Evolutionary conservation across 2,888 invertebrate genomes (phyloP).

Genomic region (Sicus ferrugineus): DNA sequence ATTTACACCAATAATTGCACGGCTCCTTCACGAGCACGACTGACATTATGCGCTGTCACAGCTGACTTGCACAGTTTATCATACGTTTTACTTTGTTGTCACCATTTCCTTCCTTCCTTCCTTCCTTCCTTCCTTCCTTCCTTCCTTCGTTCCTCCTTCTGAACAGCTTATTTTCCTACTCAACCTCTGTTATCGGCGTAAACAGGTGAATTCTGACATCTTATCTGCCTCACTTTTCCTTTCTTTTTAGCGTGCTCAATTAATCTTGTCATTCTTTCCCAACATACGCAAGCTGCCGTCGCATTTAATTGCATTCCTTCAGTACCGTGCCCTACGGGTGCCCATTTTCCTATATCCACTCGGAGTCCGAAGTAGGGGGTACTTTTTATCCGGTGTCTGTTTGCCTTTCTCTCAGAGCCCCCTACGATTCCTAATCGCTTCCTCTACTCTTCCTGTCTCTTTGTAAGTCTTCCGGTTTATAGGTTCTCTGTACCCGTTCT

Average conservation of each 20-base stretch:
- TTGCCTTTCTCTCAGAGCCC: background rate
- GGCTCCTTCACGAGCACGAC: background rate
- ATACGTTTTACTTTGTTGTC: background rate
- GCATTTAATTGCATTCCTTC: conserved; percentile 12
- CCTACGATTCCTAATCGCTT: background rate
- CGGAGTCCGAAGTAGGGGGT: background rate
- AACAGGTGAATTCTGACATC: conserved; percentile 22
- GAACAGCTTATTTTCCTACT: background rate
- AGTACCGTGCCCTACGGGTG: background rate
- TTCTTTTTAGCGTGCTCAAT: background rate
- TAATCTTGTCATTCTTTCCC: background rate
- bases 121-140: background rate
- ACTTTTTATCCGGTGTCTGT: background rate
- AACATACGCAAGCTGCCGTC: background rate
- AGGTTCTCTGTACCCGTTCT: background rate
- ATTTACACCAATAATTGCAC: background rate
- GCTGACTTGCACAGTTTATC: background rate
- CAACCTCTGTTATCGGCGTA: conserved; percentile 3
- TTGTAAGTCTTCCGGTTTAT: conserved; percentile 18
- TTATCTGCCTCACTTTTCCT: background rate
- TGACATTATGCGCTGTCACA: background rate
- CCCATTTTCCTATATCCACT: background rate
- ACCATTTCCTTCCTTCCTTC: background rate
- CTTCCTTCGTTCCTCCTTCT: background rate
- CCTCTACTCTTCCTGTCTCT: conserved; percentile 16